These are phyloP conservation scores for Episyrphus balteatus DNA, from an alignment of 1,140 invertebrate species.

Conservation along the genomic window DNA sequence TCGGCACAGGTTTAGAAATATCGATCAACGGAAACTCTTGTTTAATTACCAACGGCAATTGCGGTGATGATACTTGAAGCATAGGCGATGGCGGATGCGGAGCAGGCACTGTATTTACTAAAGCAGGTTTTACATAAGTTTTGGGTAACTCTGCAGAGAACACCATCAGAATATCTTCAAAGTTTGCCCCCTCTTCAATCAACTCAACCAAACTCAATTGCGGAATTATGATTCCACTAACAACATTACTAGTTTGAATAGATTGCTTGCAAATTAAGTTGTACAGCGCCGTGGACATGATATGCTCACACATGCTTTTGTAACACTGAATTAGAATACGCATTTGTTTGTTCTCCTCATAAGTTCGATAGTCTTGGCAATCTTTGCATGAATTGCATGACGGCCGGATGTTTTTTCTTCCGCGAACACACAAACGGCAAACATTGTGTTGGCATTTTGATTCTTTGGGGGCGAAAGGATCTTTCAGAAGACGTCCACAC, in stretches of 20 bases:
- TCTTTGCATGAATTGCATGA: slow-evolving; percentile 77
- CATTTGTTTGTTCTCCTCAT: slow-evolving; percentile 71
- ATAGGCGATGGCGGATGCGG: too few relatives aligned
- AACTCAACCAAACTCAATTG: slow-evolving; percentile 56
- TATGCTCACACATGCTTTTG: slow-evolving; percentile 74
- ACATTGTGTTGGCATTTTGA: slow-evolving; percentile 82
- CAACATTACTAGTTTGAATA: slow-evolving; percentile 20
- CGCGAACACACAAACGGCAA: slow-evolving; percentile 69
- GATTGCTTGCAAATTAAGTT: slow-evolving; percentile 27
- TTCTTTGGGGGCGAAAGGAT: slow-evolving; percentile 68
- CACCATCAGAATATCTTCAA: slow-evolving; percentile 64
- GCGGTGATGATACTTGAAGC: too few relatives aligned
- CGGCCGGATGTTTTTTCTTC: slow-evolving; percentile 72
- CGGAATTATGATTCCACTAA: slow-evolving; percentile 40
- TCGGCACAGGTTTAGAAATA: too few relatives aligned
- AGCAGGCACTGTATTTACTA: background rate
- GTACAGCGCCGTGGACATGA: slow-evolving; percentile 60
- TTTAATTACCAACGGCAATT: too few relatives aligned
- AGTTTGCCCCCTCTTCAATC: slow-evolving; percentile 66
- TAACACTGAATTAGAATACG: slow-evolving; percentile 75
- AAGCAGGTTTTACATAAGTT: slow-evolving; percentile 1
- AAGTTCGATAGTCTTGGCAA: slow-evolving; percentile 51
- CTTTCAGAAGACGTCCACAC: slow-evolving; percentile 69
- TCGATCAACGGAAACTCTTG: too few relatives aligned
- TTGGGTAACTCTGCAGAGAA: slow-evolving; percentile 15